Evolutionary conservation across 2,888 invertebrate genomes (phyloP).

Genomic region (Mesoligia furuncula): DNA sequence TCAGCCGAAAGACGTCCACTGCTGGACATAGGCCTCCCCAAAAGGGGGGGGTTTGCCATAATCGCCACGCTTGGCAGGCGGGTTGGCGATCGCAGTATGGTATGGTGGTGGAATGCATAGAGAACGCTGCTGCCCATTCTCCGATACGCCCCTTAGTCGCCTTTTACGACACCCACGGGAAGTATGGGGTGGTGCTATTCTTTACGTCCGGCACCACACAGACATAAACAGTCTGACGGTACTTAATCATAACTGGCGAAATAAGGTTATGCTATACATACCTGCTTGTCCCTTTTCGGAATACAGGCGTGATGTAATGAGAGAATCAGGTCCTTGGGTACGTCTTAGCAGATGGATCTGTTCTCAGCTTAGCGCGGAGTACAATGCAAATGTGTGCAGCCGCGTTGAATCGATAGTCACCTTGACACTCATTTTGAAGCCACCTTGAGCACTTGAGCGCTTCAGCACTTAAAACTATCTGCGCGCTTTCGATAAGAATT

Average conservation of each 20-base stretch:
- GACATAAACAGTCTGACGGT: no score
- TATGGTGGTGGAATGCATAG: no score
- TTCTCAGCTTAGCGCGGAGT: conserved; percentile 31
- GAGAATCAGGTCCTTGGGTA: conserved; percentile 1
- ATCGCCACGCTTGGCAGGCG: no score
- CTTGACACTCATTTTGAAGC: conserved; percentile 53
- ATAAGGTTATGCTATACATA: not conserved
- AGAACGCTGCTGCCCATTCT: no score
- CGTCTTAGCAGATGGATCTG: conserved; percentile 22
- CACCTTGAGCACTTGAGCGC: conserved; percentile 44
- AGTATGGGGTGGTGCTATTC: no score
- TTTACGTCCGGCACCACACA: no score
- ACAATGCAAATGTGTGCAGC: conserved; percentile 64
- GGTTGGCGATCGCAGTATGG: no score
- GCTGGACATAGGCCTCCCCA: no score
- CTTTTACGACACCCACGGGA: no score
- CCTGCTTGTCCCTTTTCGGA: not conserved
- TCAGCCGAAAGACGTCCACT: no score
- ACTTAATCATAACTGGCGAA: not conserved
- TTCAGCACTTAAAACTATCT: conserved; percentile 36
- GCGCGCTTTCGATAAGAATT: conserved; percentile 40
- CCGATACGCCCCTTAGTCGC: no score
- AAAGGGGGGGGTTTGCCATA: no score
- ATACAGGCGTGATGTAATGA: not conserved
- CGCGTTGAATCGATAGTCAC: conserved; percentile 53